These are phyloP conservation scores for Pseudanteris insignis DNA, from an alignment of 2,888 invertebrate genomes.

Conservation along the genomic window DNA sequence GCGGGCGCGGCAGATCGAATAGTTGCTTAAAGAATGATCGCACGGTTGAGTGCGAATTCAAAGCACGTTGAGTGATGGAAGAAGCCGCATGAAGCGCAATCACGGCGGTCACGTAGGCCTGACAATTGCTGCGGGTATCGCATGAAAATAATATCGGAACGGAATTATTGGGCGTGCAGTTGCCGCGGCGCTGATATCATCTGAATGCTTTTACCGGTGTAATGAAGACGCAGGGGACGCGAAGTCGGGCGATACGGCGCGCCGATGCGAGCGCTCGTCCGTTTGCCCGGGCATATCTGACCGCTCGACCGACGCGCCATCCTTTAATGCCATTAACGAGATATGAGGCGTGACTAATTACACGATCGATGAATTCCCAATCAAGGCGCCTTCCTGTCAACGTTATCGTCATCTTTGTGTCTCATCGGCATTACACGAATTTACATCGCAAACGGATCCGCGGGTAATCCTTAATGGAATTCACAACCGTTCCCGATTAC, in stretches of 20 bases:
- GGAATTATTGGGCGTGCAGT: constrained; percentile 53
- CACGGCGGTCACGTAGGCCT: constrained; percentile 26
- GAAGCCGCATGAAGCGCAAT: too few species aligned
- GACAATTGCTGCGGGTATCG: constrained; percentile 34
- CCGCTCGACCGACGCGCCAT: constrained; percentile 19
- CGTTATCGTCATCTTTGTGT: constrained; percentile 25
- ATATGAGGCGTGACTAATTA: constrained; percentile 66
- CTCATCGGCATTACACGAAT: constrained; percentile 19
- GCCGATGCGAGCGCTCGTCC: constrained; percentile 8
- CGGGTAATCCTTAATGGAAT: constrained; percentile 34
- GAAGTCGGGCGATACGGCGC: constrained; percentile 4
- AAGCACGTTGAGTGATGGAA: constrained; percentile 4
- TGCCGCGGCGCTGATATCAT: constrained; percentile 59
- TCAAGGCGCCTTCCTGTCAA: constrained; percentile 40
- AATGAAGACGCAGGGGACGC: constrained; percentile 52
- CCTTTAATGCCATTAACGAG: constrained; percentile 55
- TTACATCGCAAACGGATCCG: constrained; percentile 27
- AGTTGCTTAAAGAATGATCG: too few species aligned
- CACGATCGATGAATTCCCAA: constrained; percentile 52
- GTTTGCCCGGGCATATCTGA: constrained; percentile 13
- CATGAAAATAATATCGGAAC: constrained; percentile 30
- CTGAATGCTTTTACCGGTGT: constrained; percentile 59
- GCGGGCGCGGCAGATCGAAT: too few species aligned
- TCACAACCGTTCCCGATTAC: constrained; percentile 25
- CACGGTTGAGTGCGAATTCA: constrained; percentile 11